A percentile compares a stretch with the other conserved stretches of the same genome.
Evolutionary conservation across 2,797 vertebrate genomes (phyloP).

Genomic region (Megaceryle alcyon): DNA sequence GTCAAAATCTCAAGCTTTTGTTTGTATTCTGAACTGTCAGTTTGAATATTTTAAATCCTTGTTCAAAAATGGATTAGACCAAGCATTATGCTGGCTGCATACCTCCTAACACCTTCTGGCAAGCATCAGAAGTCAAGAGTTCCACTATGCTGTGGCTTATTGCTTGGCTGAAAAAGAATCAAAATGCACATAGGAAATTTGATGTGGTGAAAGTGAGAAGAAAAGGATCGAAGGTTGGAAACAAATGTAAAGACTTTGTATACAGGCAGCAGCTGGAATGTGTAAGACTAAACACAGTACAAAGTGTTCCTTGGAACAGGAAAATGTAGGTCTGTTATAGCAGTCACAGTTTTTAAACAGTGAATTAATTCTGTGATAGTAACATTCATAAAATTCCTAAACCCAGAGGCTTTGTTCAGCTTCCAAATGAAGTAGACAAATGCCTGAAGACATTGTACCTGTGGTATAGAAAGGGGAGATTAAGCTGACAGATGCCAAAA

Average conservation of each 20-base stretch:
- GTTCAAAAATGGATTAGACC: constrained; percentile 2
- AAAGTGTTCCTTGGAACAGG: constrained; percentile 6
- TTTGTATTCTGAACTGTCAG: constrained; percentile 20
- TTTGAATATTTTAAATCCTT: constrained; percentile 26
- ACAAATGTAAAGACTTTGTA: neutral
- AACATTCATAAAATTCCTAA: constrained; percentile 2
- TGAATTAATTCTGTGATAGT: neutral
- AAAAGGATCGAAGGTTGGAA: neutral
- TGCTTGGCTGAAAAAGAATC: constrained; percentile 27
- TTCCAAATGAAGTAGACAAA: neutral
- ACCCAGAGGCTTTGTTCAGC: neutral
- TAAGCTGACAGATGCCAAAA: neutral
- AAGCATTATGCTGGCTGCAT: neutral
- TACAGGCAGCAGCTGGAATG: constrained; percentile 9
- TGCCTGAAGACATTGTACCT: neutral
- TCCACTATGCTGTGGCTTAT: neutral
- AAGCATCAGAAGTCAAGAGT: constrained; percentile 24
- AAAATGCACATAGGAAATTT: neutral
- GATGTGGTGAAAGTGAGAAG: constrained; percentile 13
- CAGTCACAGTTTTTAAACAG: constrained; percentile 9
- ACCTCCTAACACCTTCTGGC: constrained; percentile 38
- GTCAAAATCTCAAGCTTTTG: constrained; percentile 7
- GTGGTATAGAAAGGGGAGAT: neutral
- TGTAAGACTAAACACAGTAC: constrained; percentile 7
- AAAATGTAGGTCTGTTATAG: neutral